Evolutionary conservation across 2,888 invertebrate genomes (phyloP).

Genomic region (Zaprionus obscuricornis): DNA sequence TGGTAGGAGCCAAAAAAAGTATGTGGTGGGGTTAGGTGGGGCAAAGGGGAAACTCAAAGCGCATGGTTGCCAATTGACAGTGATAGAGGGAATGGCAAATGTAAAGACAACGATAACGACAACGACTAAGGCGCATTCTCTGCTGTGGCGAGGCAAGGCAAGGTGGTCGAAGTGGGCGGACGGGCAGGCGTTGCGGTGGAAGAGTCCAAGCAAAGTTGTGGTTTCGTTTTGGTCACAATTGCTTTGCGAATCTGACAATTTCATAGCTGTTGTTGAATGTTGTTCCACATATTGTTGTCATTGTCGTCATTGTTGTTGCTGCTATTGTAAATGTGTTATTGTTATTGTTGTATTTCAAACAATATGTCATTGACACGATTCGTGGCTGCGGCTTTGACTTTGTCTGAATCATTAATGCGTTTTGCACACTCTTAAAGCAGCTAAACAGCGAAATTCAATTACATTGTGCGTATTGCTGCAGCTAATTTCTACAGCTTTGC

Average conservation of each 20-base stretch:
- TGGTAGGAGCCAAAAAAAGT: neutral
- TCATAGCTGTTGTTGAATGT: conserved; percentile 4
- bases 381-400: conserved; percentile 31
- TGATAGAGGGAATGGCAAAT: no score
- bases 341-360: conserved; percentile 45
- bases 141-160: no score
- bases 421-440: conserved; percentile 55
- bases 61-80: conserved; percentile 11
- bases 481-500: conserved; percentile 43
- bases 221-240: conserved; percentile 30
- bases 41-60: neutral
- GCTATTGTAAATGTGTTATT: conserved; percentile 21
- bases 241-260: conserved; percentile 22
- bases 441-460: conserved; percentile 39
- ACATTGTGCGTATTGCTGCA: conserved; percentile 30
- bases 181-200: no score
- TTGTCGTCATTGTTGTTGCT: conserved; percentile 10
- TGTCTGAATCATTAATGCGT: conserved; percentile 59
- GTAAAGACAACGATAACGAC: no score
- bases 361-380: conserved; percentile 54
- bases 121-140: no score
- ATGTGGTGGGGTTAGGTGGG: neutral
- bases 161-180: neutral
- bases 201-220: conserved; percentile 21
- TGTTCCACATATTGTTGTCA: conserved; percentile 2